phyloP scores from a whole-genome alignment of 2,888 invertebrate species.

The Xylota sylvarum region DNA sequence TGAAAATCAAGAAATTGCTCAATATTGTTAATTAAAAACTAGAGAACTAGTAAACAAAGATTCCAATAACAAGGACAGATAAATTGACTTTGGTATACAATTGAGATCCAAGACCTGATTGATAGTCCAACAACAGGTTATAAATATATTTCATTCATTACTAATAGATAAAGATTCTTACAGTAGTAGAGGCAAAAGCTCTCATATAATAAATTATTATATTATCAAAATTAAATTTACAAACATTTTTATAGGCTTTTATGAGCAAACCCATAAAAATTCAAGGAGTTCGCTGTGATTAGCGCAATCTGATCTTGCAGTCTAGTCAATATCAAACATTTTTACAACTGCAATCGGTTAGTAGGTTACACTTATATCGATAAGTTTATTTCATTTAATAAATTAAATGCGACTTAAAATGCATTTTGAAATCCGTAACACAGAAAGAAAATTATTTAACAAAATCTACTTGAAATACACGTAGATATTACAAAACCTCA shows the following conservation, averaged over 20 bases:
- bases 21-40: too few species aligned
- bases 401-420: background rate
- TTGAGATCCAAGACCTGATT: too few species aligned
- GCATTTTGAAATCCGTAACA: background rate
- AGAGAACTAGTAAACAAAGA: too few species aligned
- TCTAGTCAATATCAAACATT: slow-evolving; percentile 18
- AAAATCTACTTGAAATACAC: too few species aligned
- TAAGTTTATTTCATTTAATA: slow-evolving; percentile 11
- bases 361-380: slow-evolving; percentile 20
- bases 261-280: slow-evolving; percentile 35
- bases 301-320: slow-evolving; percentile 30
- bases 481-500: too few species aligned
- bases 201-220: background rate
- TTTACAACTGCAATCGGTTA: slow-evolving; percentile 32
- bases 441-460: background rate
- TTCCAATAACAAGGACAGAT: too few species aligned
- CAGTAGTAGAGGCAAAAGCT: background rate
- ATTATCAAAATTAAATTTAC: slow-evolving; percentile 15
- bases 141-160: background rate
- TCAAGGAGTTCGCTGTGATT: slow-evolving; percentile 31
- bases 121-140: background rate
- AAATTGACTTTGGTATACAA: too few species aligned
- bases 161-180: background rate
- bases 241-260: slow-evolving; percentile 19
- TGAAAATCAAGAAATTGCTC: too few species aligned